Percentiles rank a stretch among this genome's conserved stretches.
These are phyloP conservation scores for Spilogale gracilis DNA, from an alignment of 2,113 vertebrate genomes.

Conservation along the genomic window DNA sequence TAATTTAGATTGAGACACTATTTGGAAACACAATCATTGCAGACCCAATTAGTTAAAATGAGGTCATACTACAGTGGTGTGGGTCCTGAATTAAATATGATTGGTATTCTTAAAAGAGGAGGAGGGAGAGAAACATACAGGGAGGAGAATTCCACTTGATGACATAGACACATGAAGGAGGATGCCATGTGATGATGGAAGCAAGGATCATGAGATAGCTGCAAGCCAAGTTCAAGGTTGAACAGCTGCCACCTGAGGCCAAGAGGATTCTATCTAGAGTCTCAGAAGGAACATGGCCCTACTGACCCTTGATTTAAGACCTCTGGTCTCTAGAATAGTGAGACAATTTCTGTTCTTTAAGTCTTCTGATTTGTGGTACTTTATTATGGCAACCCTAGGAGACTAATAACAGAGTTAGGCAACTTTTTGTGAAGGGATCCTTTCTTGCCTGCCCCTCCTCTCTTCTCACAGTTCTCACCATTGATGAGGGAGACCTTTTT, in stretches of 20 bases:
- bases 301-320: too few relatives aligned
- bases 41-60: background rate
- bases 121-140: background rate
- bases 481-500: background rate
- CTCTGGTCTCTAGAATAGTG: background rate
- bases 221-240: background rate
- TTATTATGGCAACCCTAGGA: background rate
- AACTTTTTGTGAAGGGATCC: background rate
- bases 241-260: background rate
- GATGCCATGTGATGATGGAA: background rate
- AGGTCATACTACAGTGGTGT: background rate
- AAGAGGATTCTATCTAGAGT: background rate
- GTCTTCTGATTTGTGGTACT: background rate
- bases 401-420: background rate
- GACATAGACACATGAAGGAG: background rate
- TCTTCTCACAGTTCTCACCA: background rate
- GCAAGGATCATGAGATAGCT: background rate
- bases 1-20: background rate
- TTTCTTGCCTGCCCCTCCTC: background rate
- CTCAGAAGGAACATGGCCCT: background rate
- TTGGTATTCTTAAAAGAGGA: background rate
- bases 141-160: background rate
- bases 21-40: background rate
- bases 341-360: background rate
- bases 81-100: background rate